Evolutionary conservation across 2,888 invertebrate species (phyloP).

Genomic region (Lepidocyrtinus sp.): DNA sequence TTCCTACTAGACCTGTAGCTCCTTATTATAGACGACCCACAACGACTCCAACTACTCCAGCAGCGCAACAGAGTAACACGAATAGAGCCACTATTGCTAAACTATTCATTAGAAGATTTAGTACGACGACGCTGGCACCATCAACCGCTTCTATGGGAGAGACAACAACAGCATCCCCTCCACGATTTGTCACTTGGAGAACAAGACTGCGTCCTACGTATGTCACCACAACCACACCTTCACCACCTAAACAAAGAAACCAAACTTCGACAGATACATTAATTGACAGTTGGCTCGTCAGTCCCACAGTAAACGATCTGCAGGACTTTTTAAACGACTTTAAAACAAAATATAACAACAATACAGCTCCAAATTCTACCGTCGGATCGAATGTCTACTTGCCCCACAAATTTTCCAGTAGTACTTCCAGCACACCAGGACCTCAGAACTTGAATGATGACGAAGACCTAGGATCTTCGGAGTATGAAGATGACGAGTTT

Average conservation of each 20-base stretch:
- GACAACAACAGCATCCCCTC: constrained; percentile 8
- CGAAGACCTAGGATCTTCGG: constrained; percentile 31
- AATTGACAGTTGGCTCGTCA: constrained; percentile 49
- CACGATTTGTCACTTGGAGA: constrained; percentile 43
- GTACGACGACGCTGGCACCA: constrained; percentile 55
- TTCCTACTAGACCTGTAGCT: constrained; percentile 56
- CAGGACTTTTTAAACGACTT: constrained; percentile 54
- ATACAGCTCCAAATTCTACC: neutral
- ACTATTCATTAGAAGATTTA: constrained; percentile 65
- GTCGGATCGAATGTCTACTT: constrained; percentile 1
- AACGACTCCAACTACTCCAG: constrained; percentile 53
- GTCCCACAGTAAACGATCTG: constrained; percentile 58
- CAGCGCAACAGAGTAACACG: constrained; percentile 36
- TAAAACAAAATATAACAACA: constrained; percentile 43
- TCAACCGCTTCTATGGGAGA: constrained; percentile 25
- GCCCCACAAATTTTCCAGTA: constrained; percentile 34
- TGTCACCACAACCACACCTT: constrained; percentile 33
- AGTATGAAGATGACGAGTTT: constrained; percentile 32
- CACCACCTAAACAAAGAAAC: constrained; percentile 11
- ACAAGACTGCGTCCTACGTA: constrained; percentile 37
- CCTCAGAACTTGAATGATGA: constrained; percentile 29
- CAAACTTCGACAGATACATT: constrained; percentile 26
- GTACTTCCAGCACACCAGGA: constrained; percentile 11
- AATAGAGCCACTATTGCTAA: constrained; percentile 64
- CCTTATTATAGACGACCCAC: constrained; percentile 55